Percentiles rank a stretch among this genome's conserved stretches.
Evolutionary conservation across 1,140 invertebrate species (phyloP).

Genomic region (Campoletis sonorensis): DNA sequence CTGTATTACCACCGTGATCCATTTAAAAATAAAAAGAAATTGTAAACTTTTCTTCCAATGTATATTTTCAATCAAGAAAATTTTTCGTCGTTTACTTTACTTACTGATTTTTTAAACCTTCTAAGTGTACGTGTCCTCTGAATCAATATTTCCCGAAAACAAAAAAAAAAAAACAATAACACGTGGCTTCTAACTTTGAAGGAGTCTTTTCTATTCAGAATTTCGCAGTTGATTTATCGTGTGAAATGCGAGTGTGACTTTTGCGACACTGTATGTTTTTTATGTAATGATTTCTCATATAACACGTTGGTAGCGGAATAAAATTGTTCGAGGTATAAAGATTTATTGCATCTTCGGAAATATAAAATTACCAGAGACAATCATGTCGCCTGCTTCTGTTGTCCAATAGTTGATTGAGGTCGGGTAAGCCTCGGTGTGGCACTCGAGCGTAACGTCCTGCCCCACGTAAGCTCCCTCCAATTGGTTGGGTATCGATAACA

Average conservation of each 20-base stretch:
- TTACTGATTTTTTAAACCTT: too few species aligned
- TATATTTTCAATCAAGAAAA: too few species aligned
- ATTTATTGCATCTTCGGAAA: slow-evolving; percentile 37
- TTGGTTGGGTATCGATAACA: slow-evolving; percentile 91
- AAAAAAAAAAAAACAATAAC: too few species aligned
- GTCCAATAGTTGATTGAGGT: slow-evolving; percentile 94
- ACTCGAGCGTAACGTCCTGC: slow-evolving; percentile 89
- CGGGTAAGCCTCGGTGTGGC: slow-evolving; percentile 92
- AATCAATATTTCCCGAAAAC: too few species aligned
- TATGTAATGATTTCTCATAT: too few species aligned
- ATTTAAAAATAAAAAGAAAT: too few species aligned
- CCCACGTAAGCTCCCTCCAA: slow-evolving; percentile 89
- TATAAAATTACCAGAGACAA: slow-evolving; percentile 87
- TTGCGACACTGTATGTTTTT: too few species aligned
- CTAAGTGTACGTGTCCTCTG: too few species aligned
- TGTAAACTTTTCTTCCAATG: too few species aligned
- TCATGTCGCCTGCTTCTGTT: slow-evolving; percentile 90
- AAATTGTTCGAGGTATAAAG: not conserved
- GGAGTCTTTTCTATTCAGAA: not conserved
- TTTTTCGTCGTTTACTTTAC: too few species aligned
- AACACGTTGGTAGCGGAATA: not conserved
- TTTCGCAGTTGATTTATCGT: not conserved
- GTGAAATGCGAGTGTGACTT: not conserved
- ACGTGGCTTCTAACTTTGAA: too few species aligned
- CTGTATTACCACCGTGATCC: too few species aligned